Percentiles rank a stretch among this genome's conserved stretches.
Evolutionary conservation across 2,113 vertebrate genomes (phyloP).

Genomic region (Setophaga petechia): DNA sequence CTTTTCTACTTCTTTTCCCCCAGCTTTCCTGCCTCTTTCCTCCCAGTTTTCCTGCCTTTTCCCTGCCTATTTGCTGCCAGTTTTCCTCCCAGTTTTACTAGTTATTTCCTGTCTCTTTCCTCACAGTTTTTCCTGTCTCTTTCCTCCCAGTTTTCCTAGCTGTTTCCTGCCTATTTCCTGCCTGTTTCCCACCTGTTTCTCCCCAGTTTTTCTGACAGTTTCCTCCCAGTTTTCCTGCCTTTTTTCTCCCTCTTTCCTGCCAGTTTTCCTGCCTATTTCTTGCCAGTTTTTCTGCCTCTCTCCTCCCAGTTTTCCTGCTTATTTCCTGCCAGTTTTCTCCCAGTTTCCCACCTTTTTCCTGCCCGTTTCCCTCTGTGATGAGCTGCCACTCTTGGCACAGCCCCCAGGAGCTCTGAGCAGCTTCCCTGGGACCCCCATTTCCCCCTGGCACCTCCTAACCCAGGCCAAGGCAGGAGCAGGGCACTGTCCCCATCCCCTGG

Average conservation of each 20-base stretch:
- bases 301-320: fast-evolving
- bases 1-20: fast-evolving
- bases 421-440: not conserved
- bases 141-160: too few species aligned
- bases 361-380: not conserved
- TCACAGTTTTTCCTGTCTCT: fast-evolving
- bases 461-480: not conserved
- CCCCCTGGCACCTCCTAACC: not conserved
- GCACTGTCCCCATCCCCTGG: not conserved
- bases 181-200: too few species aligned
- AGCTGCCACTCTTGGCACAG: not conserved
- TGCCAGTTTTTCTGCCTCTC: not conserved
- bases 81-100: not conserved
- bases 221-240: not conserved
- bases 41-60: not conserved
- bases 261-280: not conserved
- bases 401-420: not conserved
- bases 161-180: not conserved
- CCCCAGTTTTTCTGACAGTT: too few species aligned
- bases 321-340: not conserved
- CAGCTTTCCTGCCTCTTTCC: not conserved
- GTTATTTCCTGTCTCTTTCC: too few species aligned
- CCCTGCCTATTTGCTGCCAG: not conserved
- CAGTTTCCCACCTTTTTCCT: not conserved
- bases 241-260: fast-evolving